Percentiles rank a stretch among this genome's conserved stretches.
phyloP scores from a whole-genome alignment of 2,888 invertebrate genomes.

The Antitype chi region DNA sequence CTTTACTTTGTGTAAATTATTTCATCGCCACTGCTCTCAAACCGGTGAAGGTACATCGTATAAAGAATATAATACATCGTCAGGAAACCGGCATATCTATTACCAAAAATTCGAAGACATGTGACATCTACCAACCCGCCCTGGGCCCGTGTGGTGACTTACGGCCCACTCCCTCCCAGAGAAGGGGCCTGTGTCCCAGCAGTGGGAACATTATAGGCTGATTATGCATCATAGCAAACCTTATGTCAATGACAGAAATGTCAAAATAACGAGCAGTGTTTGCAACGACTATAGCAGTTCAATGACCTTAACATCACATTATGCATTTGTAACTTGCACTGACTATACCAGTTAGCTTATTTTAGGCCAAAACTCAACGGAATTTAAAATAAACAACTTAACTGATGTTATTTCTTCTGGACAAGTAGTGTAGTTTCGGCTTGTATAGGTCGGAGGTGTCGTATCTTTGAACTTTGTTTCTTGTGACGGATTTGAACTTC shows the following conservation, averaged over 20 bases:
- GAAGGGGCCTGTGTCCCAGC: too few species aligned
- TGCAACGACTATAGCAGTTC: constrained; percentile 4
- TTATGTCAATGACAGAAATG: background rate
- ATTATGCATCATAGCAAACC: background rate
- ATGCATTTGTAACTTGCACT: background rate
- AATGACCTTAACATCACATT: background rate
- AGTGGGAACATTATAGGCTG: too few species aligned
- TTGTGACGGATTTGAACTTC: constrained; percentile 74
- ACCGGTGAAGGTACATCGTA: too few species aligned
- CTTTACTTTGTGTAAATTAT: too few species aligned
- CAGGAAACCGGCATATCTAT: too few species aligned
- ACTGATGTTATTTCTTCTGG: constrained; percentile 83
- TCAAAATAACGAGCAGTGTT: background rate
- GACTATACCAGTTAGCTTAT: constrained; percentile 6
- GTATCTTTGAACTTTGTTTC: constrained; percentile 83
- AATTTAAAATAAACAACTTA: constrained; percentile 64
- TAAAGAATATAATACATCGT: too few species aligned
- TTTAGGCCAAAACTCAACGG: constrained; percentile 6
- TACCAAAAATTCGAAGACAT: too few species aligned
- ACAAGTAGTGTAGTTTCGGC: constrained; percentile 86
- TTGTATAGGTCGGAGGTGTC: constrained; percentile 86
- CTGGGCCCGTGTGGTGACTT: too few species aligned
- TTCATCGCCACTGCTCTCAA: too few species aligned
- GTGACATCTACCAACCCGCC: too few species aligned
- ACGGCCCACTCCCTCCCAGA: too few species aligned